Evolutionary conservation across 2,113 vertebrate genomes (phyloP).

Genomic region (Zosterops pallidus): DNA sequence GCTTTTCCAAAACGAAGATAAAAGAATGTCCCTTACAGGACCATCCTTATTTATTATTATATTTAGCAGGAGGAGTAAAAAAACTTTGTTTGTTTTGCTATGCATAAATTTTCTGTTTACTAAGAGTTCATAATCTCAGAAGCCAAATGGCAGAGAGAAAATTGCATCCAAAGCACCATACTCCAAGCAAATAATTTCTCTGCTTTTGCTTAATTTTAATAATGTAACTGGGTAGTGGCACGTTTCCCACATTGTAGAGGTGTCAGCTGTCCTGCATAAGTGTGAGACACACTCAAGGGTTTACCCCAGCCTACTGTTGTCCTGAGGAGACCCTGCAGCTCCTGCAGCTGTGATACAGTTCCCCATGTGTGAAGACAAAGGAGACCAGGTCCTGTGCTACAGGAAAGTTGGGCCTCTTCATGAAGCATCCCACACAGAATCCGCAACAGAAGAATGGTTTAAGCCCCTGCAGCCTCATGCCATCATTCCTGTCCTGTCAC

Average conservation of each 20-base stretch:
- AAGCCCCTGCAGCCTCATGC: not conserved
- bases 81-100: not conserved
- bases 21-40: not conserved
- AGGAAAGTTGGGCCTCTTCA: not conserved
- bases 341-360: fast-evolving
- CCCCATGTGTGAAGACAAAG: fast-evolving
- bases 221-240: not conserved
- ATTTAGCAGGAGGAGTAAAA: not conserved
- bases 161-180: not conserved
- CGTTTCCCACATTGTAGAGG: not conserved
- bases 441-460: not conserved
- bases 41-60: not conserved
- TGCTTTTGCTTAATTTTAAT: not conserved
- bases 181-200: not conserved
- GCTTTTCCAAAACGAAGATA: not conserved
- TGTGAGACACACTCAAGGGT: not conserved
- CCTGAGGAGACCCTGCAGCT: not conserved
- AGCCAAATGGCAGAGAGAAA: not conserved
- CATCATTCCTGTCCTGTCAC: not conserved
- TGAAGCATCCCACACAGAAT: not conserved
- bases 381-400: fast-evolving
- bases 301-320: not conserved
- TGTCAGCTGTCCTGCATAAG: not conserved
- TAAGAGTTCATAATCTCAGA: not conserved
- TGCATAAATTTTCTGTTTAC: not conserved